Percentiles rank a stretch among this genome's conserved stretches.
Evolutionary conservation across 23 tunicate genomes (phyloP).

Genomic region (Halocynthia roretzi): DNA sequence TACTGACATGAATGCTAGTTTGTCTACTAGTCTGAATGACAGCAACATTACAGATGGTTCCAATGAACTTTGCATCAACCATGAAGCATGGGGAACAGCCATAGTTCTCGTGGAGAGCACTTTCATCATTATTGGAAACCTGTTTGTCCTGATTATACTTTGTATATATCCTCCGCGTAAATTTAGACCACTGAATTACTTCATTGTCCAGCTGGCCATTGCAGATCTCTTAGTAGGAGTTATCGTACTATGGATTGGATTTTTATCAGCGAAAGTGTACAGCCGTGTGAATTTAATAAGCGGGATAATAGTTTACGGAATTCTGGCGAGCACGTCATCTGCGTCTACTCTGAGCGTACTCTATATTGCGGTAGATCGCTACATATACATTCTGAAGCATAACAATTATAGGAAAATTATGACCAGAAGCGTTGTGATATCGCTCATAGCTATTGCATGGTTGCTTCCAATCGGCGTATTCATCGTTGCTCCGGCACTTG

Average conservation of each 20-base stretch:
- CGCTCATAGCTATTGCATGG: conserved; percentile 23
- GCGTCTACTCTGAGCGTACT: conserved; percentile 53
- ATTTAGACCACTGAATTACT: conserved; percentile 61
- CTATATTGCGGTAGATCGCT: conserved; percentile 62
- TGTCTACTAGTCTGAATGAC: too few species aligned
- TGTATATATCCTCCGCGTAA: conserved; percentile 19
- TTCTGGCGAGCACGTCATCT: conserved; percentile 57
- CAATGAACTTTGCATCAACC: conserved; percentile 28
- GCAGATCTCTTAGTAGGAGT: conserved; percentile 59
- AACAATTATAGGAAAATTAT: conserved; percentile 21
- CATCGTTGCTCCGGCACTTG: conserved; percentile 43
- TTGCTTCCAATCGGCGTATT: conserved; percentile 38
- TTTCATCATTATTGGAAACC: conserved; percentile 49
- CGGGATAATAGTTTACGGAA: conserved; percentile 43
- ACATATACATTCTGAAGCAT: conserved; percentile 54
- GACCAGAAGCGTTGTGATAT: conserved; percentile 17
- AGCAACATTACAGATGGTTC: too few species aligned
- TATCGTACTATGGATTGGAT: conserved; percentile 62
- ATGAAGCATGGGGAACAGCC: conserved; percentile 69
- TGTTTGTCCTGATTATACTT: conserved; percentile 35
- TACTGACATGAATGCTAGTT: too few species aligned
- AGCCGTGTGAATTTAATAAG: conserved; percentile 29
- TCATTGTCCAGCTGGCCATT: conserved; percentile 56
- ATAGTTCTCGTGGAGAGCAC: conserved; percentile 32
- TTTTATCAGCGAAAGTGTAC: conserved; percentile 30